Percentiles rank a stretch among this genome's conserved stretches.
These are phyloP conservation scores for Percopsis omiscomaycus DNA, from an alignment of 2,797 vertebrate species.

Conservation along the genomic window DNA sequence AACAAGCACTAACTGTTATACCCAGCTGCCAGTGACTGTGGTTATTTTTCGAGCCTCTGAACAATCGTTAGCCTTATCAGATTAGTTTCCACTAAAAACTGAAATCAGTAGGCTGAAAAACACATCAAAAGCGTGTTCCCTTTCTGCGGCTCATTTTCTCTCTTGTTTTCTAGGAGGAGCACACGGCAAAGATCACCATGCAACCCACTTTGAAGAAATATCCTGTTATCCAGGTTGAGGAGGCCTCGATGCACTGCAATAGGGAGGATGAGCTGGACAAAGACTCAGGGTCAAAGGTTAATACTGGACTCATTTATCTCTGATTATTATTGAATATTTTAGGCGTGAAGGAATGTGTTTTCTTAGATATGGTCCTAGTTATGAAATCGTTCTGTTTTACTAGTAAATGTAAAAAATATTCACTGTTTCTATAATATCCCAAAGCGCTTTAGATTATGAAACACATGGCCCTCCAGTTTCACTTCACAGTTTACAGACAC, in stretches of 20 bases:
- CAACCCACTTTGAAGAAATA: not conserved
- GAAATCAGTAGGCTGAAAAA: too few relatives aligned
- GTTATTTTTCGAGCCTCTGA: slow-evolving; percentile 10
- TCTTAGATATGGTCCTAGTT: not conserved
- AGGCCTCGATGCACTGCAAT: slow-evolving; percentile 31
- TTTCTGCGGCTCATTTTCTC: not conserved
- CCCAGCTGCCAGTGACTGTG: not conserved
- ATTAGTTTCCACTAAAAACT: too few relatives aligned
- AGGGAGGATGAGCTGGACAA: slow-evolving; percentile 66
- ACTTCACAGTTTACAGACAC: not conserved
- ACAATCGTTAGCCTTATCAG: not conserved
- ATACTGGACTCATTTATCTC: slow-evolving; percentile 3
- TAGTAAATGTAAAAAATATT: not conserved
- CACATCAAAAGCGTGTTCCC: not conserved
- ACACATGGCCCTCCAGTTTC: not conserved
- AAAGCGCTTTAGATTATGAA: not conserved
- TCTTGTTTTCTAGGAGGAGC: slow-evolving; percentile 42
- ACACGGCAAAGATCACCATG: slow-evolving; percentile 12
- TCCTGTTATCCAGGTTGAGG: slow-evolving; percentile 30
- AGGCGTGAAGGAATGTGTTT: too few relatives aligned
- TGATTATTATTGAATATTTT: too few relatives aligned
- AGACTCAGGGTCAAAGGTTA: slow-evolving; percentile 72
- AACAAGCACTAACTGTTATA: slow-evolving; percentile 16
- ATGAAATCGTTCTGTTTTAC: not conserved
- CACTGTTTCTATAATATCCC: not conserved